phyloP scores from a whole-genome alignment of 2,797 vertebrate species.

The Aulostomus chinensis region DNA sequence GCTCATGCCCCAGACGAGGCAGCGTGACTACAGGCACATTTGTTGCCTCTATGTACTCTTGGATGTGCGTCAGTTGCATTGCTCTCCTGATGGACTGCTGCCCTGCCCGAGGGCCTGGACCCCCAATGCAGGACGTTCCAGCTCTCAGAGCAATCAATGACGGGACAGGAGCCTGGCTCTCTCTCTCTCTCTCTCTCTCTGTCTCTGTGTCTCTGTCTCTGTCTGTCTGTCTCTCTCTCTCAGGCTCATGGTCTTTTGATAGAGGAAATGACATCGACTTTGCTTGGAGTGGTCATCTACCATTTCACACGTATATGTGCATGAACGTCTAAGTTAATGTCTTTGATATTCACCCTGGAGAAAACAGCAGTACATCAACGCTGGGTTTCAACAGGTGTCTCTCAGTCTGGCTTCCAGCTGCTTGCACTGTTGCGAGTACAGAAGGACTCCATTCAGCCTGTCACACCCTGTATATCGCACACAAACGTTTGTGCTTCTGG shows the following conservation, averaged over 20 bases:
- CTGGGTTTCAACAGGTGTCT: constrained; percentile 20
- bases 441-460: constrained; percentile 35
- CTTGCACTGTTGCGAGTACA: constrained; percentile 41
- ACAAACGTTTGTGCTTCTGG: constrained; percentile 30
- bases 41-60: constrained; percentile 29
- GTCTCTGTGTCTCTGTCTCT: background rate
- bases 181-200: background rate
- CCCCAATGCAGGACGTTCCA: constrained; percentile 33
- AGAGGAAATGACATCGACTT: constrained; percentile 13
- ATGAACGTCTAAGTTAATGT: background rate
- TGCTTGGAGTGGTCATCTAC: constrained; percentile 7
- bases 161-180: constrained; percentile 17
- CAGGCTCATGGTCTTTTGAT: constrained; percentile 8
- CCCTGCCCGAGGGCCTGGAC: constrained; percentile 31
- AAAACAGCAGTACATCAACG: background rate
- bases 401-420: constrained; percentile 16
- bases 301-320: background rate
- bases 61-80: constrained; percentile 44
- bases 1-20: constrained; percentile 44
- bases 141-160: constrained; percentile 50
- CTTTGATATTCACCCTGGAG: constrained; percentile 13
- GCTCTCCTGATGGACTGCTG: constrained; percentile 56
- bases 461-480: constrained; percentile 26
- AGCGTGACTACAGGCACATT: constrained; percentile 33
- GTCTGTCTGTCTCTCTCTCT: too few relatives aligned